Base-by-base conservation (phyloP, 1,140 invertebrate species). In the Zaprionus inermis region DNA sequence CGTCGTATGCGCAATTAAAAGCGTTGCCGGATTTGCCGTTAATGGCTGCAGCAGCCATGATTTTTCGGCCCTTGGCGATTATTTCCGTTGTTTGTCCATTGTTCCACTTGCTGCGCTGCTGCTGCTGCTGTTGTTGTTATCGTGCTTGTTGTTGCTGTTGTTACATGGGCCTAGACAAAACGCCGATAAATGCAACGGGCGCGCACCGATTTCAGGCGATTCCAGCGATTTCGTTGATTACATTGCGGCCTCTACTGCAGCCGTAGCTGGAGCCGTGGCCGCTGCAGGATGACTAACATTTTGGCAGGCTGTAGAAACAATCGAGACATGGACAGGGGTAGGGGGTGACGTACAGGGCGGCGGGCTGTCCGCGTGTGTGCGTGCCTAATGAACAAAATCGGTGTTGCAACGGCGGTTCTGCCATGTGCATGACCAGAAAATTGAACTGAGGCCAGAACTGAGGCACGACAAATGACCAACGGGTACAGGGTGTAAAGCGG, bases 381-480 rank as follows among this genome's bases (percentile, higher is more conserved):
- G 72, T 70, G 72, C 72, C 72, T 74, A 86, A 88, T 88, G 85
- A 86, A 86, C 82, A 88, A 88, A 86, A 88, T 82, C 85, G 77
- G 68, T 72, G 79, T 70, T 64, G 79, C 59, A 72, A 67, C 63
- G 79, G 68, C 76, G 84, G 24, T 28, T 72, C 80, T 76, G 83
- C 72, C 61, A 86, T 89, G 83, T 86, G 84, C 83, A 89, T 86
- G 84, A 86, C 83, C 83, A 86, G 83, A 86, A 86, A 86, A 86
- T 86, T 86, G 84, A 89, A 83, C 84, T 69, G 58, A 74, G 79
- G 68, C 79, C 79, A 78, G 76, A 84, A 81, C 74, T 69, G 82
- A 86, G 71, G 60, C 64, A 78, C 75, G 79, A 86, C 75, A 86
- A 85, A 85, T 86, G 81, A 76, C 71, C 82, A 77, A 76, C 41